Percentiles rank a stretch among this genome's conserved stretches.
Conservation (phyloP, 2,797 vertebrate genomes). For the Rhabdophis nuchalis region DNA sequence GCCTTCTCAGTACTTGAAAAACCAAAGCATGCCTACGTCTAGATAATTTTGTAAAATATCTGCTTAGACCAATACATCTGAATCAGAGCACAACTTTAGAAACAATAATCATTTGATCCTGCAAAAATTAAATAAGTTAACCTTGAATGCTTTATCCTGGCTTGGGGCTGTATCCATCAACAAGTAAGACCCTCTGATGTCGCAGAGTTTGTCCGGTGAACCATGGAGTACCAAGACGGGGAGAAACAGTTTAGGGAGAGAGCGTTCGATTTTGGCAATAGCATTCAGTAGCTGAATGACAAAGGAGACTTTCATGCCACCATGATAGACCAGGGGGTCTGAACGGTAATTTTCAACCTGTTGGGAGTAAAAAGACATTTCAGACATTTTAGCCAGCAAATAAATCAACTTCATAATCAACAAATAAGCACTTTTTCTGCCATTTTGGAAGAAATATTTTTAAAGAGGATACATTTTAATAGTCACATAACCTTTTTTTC, state of each 20-base stretch:
- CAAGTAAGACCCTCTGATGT: slow-evolving; percentile 86
- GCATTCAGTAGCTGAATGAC: slow-evolving; percentile 87
- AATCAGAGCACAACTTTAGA: neutral
- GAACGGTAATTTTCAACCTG: slow-evolving; percentile 85
- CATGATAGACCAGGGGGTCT: slow-evolving; percentile 83
- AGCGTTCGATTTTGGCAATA: slow-evolving; percentile 78
- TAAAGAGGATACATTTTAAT: neutral
- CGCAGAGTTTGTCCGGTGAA: slow-evolving; percentile 85
- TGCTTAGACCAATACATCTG: neutral
- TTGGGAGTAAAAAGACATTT: slow-evolving; percentile 11
- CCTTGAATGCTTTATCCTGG: slow-evolving; percentile 91
- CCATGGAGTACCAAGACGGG: slow-evolving; percentile 92
- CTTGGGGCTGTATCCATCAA: slow-evolving; percentile 84
- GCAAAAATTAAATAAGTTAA: slow-evolving; percentile 45
- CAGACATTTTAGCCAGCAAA: slow-evolving; percentile 13
- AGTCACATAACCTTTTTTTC: neutral
- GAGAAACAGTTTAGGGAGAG: slow-evolving; percentile 81
- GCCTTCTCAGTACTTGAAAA: neutral
- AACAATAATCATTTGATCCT: neutral
- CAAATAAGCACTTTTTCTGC: neutral
- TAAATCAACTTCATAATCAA: neutral
- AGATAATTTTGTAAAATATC: neutral
- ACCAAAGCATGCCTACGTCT: neutral
- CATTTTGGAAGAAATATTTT: neutral
- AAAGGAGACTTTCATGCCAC: slow-evolving; percentile 86